Base-by-base conservation (phyloP, 2,888 invertebrate species). In the Agrotis ipsilon region DNA sequence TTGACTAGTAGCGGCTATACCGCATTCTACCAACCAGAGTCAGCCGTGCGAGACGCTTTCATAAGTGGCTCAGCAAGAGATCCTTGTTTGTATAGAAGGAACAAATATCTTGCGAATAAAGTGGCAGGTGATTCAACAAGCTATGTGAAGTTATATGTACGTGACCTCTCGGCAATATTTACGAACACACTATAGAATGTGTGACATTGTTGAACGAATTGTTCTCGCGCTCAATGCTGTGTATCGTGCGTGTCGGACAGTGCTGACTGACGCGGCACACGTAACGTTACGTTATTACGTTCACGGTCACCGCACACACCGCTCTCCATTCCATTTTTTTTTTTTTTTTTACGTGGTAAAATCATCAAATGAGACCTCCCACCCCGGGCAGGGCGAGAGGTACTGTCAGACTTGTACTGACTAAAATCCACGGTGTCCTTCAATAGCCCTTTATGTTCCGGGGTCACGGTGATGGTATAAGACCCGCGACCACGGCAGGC, bases 21-120 rank as follows among this genome's bases (percentile, higher is more conserved):
- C 19, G 11, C 14, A 48, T n/a, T 61, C 14, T 7, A 32, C 43
- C 27, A 63, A 63, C 21, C 51, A 45, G 27, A 73, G 9, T n/a
- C 43, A 9, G 61, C 49, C 73, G 27, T 49, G 63, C 63, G 48
- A 21, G 43, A 49, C 69, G n/a, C 9, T 62, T 73, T 49, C 43
- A 32, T 73, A 73, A 60, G 45, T 46, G 58, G 58, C 59, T 16
- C 11, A n/a, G 70, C 21, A 2, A 19, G 32, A 52, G 24, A 11
- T 18, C 14, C 24, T 14, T 19, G 24, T 24, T 13, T 32, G 32
- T 51, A 45, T 43, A 24, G 49, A 16, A 45, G 3, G 9, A 32
- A 45, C 3, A 27, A 60, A 45, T 69, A 18, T 21, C 9, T 19
- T 21, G 49, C 19, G 48, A 16, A 60, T 43, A 61, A 4, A 61